Conservation (phyloP, 2,113 vertebrate species). For the Malurus elegans region DNA sequence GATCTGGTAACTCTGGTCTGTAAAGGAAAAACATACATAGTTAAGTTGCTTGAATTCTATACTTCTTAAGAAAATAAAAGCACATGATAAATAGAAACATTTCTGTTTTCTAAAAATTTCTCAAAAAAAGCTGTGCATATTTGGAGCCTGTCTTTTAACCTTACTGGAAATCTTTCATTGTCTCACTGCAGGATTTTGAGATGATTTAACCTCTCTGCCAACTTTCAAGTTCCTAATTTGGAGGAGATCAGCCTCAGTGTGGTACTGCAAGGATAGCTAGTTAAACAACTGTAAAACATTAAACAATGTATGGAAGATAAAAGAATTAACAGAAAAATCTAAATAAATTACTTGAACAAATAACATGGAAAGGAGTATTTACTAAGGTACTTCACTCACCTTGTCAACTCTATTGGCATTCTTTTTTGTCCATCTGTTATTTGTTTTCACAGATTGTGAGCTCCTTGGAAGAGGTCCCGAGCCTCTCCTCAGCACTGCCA, state of each 20-base stretch:
- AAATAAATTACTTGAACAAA: background rate
- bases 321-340: background rate
- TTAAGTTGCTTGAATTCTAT: background rate
- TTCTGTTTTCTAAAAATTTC: no score
- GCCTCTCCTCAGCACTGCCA: background rate
- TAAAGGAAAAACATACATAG: background rate
- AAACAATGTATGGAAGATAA: background rate
- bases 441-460: background rate
- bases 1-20: background rate
- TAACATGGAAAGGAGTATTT: background rate
- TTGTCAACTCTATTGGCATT: background rate
- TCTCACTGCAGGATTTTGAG: background rate
- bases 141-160: background rate
- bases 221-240: background rate
- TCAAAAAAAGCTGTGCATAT: background rate
- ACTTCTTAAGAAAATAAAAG: background rate
- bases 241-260: background rate
- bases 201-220: background rate
- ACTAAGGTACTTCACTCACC: background rate
- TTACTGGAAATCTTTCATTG: background rate
- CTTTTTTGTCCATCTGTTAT: background rate
- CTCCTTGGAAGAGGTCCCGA: background rate
- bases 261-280: background rate
- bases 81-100: background rate
- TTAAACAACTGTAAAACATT: background rate